Evolutionary conservation across 1,140 invertebrate species (phyloP).

Genomic region (Drosophila sp.): DNA sequence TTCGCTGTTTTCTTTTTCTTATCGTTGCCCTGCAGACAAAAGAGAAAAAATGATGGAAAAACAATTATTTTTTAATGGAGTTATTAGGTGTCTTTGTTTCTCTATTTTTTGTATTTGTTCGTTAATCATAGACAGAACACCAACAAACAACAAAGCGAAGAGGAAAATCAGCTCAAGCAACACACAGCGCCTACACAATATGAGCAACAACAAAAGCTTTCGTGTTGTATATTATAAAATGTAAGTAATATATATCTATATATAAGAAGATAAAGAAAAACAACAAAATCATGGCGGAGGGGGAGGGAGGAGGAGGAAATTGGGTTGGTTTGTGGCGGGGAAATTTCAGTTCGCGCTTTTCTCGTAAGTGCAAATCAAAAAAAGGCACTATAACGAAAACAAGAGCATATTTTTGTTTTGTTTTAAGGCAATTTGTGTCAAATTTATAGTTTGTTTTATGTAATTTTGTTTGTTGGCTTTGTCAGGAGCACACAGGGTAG

Average conservation of each 20-base stretch:
- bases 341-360: too few relatives aligned
- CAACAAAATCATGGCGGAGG: too few relatives aligned
- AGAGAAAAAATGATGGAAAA: background rate
- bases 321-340: too few relatives aligned
- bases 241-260: background rate
- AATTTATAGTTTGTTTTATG: constrained; percentile 28
- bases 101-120: background rate
- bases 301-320: too few relatives aligned
- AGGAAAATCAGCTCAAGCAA: constrained; percentile 78
- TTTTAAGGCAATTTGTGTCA: constrained; percentile 56
- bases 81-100: background rate
- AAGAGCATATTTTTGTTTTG: constrained; percentile 6
- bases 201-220: constrained; percentile 45
- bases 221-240: constrained; percentile 18
- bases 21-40: constrained; percentile 81
- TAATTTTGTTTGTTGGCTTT: constrained; percentile 21
- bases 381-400: constrained; percentile 28
- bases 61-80: background rate
- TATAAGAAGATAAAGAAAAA: background rate
- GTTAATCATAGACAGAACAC: constrained; percentile 40
- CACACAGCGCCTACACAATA: constrained; percentile 70
- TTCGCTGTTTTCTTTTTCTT: constrained; percentile 91
- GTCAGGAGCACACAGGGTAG: constrained; percentile 82
- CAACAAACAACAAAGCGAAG: constrained; percentile 75
- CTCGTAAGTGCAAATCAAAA: constrained; percentile 6